A percentile compares a stretch with the other conserved stretches of the same genome.
Conservation (phyloP, 1,140 invertebrate genomes). For the Cherax destructor region DNA sequence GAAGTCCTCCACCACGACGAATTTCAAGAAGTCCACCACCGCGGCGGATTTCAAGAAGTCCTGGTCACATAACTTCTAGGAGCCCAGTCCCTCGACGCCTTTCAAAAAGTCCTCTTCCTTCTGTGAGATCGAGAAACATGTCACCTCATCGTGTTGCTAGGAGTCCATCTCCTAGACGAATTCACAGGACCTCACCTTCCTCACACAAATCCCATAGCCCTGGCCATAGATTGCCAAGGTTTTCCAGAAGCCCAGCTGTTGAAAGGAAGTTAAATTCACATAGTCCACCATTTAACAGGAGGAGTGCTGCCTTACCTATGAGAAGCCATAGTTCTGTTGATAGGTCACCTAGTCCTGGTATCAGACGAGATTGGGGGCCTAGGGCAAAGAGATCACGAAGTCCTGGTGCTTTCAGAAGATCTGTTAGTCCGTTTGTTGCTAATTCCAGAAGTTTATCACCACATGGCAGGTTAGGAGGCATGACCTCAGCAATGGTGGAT, state of each 20-base stretch:
- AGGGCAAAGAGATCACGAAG: conserved; percentile 17
- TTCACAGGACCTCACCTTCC: conserved; percentile 31
- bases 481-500: conserved; percentile 9
- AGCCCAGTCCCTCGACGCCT: conserved; percentile 21
- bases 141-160: conserved; percentile 21
- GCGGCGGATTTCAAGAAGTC: conserved; percentile 32
- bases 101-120: conserved; percentile 36
- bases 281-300: conserved; percentile 28
- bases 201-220: conserved; percentile 53
- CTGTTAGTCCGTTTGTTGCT: conserved; percentile 38
- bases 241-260: conserved; percentile 38
- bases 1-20: conserved; percentile 34
- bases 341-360: conserved; percentile 43
- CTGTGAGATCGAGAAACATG: conserved; percentile 22
- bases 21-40: conserved; percentile 44
- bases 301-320: conserved; percentile 24
- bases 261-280: conserved; percentile 20
- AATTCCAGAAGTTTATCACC: conserved; percentile 52
- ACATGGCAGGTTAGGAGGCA: conserved; percentile 16
- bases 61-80: conserved; percentile 12
- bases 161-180: conserved; percentile 41
- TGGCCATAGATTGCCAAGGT: conserved; percentile 29
- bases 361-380: conserved; percentile 45
- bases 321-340: conserved; percentile 28
- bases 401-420: conserved; percentile 38